Evolutionary conservation across 2,797 vertebrate species (phyloP).

Genomic region (Melanotaenia maccullochi): DNA sequence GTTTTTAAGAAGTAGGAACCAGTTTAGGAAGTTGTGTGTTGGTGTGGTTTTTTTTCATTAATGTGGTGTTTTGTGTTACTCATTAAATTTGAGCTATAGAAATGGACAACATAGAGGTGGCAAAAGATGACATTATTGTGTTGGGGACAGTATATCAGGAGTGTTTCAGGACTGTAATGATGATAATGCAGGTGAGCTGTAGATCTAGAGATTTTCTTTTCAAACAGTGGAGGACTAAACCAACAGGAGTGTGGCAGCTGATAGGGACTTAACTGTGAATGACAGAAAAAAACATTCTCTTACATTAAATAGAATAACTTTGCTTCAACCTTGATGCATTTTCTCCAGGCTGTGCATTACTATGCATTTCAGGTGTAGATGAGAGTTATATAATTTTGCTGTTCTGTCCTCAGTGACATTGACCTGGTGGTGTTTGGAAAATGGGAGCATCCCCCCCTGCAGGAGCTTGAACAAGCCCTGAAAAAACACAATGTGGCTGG

Average conservation of each 20-base stretch:
- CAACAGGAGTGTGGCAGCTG: too few species aligned
- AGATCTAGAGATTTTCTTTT: neutral
- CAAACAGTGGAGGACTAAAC: neutral
- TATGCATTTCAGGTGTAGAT: neutral
- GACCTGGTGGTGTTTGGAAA: slow-evolving; percentile 98
- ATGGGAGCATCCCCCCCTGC: slow-evolving; percentile 94
- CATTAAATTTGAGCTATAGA: neutral
- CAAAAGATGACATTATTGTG: neutral
- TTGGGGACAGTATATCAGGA: neutral
- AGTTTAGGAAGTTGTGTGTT: neutral
- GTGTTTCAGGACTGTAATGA: neutral
- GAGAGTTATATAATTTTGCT: neutral
- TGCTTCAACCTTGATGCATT: too few species aligned
- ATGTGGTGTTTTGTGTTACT: neutral
- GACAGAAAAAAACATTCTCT: too few species aligned
- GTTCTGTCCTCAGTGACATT: slow-evolving; percentile 87
- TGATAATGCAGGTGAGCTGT: neutral
- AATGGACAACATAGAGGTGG: neutral
- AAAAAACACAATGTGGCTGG: slow-evolving; percentile 92
- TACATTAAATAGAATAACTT: too few species aligned
- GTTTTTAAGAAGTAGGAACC: slow-evolving; percentile 13
- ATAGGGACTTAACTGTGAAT: too few species aligned
- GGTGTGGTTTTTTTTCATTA: too few species aligned
- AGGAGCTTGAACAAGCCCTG: slow-evolving; percentile 94
- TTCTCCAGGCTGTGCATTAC: neutral